A percentile compares a stretch with the other conserved stretches of the same genome.
Evolutionary conservation across 2,888 invertebrate genomes (phyloP).

Genomic region (Melinaea marsaeus): DNA sequence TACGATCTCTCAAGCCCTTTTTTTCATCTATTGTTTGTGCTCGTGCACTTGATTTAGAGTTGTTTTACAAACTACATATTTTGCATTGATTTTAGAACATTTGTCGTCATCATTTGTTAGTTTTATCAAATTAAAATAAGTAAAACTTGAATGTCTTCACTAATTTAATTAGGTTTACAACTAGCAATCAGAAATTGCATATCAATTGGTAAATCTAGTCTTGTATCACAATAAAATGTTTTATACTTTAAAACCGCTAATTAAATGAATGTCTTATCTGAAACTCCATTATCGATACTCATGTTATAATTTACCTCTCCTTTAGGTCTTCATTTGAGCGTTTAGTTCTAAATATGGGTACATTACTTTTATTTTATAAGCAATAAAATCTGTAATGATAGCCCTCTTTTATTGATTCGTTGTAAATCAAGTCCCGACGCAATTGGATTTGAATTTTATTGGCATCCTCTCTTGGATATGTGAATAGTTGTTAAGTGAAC

Average conservation of each 20-base stretch:
- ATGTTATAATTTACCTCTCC: conserved; percentile 21
- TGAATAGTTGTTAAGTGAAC: conserved; percentile 61
- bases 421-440: conserved; percentile 73
- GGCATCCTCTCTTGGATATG: conserved; percentile 58
- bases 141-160: not conserved
- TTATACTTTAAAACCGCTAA: not conserved
- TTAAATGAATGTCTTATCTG: conserved; percentile 1
- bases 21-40: conserved; percentile 65
- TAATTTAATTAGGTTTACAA: not conserved
- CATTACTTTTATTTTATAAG: conserved; percentile 74
- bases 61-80: conserved; percentile 63
- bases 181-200: not conserved
- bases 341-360: conserved; percentile 52
- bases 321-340: conserved; percentile 26
- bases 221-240: not conserved
- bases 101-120: not conserved
- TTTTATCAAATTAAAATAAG: not conserved
- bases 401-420: conserved; percentile 74
- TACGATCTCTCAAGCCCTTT: conserved; percentile 70
- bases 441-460: conserved; percentile 75
- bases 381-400: conserved; percentile 72
- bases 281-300: conserved; percentile 18
- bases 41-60: conserved; percentile 64
- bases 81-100: conserved; percentile 42
- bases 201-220: not conserved